Percentiles rank a stretch among this genome's conserved stretches.
Conservation (phyloP, 2,797 vertebrate species). For the Sparidentex hasta region DNA sequence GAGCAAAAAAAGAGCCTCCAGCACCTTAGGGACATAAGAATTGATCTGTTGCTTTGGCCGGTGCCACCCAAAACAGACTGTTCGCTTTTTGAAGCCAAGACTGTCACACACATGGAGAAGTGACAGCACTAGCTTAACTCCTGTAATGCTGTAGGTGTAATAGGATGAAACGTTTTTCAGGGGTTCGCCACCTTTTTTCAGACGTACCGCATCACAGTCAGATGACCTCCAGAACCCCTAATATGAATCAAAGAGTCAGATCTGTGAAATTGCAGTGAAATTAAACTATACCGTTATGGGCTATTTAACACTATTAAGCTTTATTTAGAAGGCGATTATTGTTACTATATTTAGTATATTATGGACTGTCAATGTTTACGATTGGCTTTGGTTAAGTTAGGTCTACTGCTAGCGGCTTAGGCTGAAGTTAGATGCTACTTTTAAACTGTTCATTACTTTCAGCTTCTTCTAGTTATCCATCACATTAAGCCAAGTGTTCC, state of each 20-base stretch:
- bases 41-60: slow-evolving; percentile 61
- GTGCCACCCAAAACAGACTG: slow-evolving; percentile 67
- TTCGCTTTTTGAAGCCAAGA: slow-evolving; percentile 61
- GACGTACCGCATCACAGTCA: background rate
- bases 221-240: background rate
- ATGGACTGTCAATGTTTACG: background rate
- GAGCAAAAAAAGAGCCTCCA: slow-evolving; percentile 32
- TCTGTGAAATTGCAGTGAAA: background rate
- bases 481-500: too few relatives aligned
- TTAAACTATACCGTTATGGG: background rate
- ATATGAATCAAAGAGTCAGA: background rate
- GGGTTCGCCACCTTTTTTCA: background rate
- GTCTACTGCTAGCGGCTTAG: background rate
- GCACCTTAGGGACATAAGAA: slow-evolving; percentile 48
- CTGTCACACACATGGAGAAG: slow-evolving; percentile 24
- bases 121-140: slow-evolving; percentile 7
- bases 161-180: background rate
- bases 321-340: background rate
- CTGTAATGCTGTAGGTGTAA: slow-evolving; percentile 12
- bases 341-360: background rate
- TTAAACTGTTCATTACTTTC: background rate
- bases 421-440: too few relatives aligned
- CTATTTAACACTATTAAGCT: background rate
- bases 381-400: background rate
- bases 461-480: background rate